Evolutionary conservation across 2,888 invertebrate species (phyloP).

Genomic region (Tromatobia lineatoria): DNA sequence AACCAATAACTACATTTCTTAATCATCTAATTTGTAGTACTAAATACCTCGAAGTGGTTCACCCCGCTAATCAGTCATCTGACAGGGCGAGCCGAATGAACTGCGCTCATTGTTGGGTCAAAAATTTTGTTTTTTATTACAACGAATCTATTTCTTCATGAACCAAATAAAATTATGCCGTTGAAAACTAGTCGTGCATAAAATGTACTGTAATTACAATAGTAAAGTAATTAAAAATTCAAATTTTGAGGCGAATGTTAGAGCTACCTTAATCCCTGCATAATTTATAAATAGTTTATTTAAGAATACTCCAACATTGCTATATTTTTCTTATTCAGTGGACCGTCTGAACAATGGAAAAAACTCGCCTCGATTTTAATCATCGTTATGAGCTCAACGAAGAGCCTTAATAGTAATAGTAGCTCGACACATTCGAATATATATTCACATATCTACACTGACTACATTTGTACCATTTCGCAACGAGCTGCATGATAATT

Average conservation of each 20-base stretch:
- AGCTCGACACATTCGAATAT: constrained; percentile 35
- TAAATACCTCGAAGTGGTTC: too few species aligned
- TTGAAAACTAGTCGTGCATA: neutral
- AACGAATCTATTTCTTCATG: too few species aligned
- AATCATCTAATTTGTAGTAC: too few species aligned
- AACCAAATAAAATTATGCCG: too few species aligned
- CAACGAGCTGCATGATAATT: constrained; percentile 70
- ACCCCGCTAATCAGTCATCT: too few species aligned
- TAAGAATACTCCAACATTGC: neutral
- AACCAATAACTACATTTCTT: too few species aligned
- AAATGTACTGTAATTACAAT: neutral
- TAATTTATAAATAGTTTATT: constrained; percentile 7
- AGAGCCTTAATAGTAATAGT: constrained; percentile 25
- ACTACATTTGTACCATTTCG: constrained; percentile 43
- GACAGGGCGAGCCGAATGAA: too few species aligned
- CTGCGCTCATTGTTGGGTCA: too few species aligned
- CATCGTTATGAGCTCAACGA: constrained; percentile 55
- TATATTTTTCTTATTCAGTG: constrained; percentile 2
- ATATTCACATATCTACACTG: constrained; percentile 8
- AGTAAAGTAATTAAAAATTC: neutral
- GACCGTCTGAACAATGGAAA: constrained; percentile 48
- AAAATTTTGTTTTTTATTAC: too few species aligned
- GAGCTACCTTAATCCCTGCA: neutral
- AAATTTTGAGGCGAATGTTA: neutral
- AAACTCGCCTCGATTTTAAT: constrained; percentile 65